These are phyloP conservation scores for Scaptomyza montana DNA, from an alignment of 1,140 invertebrate genomes.

Conservation along the genomic window DNA sequence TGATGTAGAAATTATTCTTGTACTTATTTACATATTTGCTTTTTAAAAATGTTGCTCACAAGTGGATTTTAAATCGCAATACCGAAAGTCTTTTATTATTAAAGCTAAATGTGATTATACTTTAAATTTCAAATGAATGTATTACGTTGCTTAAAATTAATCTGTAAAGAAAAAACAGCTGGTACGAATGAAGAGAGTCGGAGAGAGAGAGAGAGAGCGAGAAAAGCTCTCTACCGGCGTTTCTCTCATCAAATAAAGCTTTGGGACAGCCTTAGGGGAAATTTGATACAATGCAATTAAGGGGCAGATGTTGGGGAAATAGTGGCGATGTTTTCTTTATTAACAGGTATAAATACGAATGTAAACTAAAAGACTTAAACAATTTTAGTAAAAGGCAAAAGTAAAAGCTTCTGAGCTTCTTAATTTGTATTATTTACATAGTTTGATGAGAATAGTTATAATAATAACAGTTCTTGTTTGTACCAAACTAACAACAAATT, in stretches of 20 bases:
- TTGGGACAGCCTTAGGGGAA: slow-evolving; percentile 43
- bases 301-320: background rate
- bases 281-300: background rate
- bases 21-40: too few species aligned
- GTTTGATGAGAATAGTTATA: too few species aligned
- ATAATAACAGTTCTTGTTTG: too few species aligned
- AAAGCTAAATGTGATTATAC: background rate
- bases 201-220: slow-evolving; percentile 1
- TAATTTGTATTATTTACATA: too few species aligned
- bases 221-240: background rate
- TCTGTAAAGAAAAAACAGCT: background rate
- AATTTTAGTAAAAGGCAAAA: too few species aligned
- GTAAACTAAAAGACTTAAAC: too few species aligned
- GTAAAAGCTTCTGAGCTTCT: too few species aligned
- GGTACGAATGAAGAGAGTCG: background rate
- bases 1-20: too few species aligned
- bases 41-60: too few species aligned
- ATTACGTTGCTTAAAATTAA: background rate
- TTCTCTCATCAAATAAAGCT: background rate
- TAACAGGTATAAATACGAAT: too few species aligned
- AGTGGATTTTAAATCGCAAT: too few species aligned
- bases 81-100: background rate
- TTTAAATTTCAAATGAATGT: slow-evolving; percentile 1
- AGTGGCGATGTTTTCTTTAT: slow-evolving; percentile 21
- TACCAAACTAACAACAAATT: too few species aligned